A percentile compares a stretch with the other conserved stretches of the same genome.
phyloP scores from a whole-genome alignment of 2,797 vertebrate species.

The Chrysocyon brachyurus region DNA sequence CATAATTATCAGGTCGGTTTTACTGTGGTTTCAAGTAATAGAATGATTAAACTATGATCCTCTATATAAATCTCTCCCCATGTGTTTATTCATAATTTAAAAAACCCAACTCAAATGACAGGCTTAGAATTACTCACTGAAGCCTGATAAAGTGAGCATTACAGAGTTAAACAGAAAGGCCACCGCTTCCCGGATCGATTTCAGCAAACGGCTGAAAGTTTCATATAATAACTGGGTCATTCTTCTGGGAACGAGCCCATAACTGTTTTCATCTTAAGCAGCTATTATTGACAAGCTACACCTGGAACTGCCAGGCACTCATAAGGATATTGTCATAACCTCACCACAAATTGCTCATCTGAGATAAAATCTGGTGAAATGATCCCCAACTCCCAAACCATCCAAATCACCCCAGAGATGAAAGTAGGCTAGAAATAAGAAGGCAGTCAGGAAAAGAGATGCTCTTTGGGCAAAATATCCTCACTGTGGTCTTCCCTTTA shows the following conservation, averaged over 20 bases:
- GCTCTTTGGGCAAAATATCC: not conserved
- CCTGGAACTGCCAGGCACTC: not conserved
- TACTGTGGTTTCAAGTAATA: not conserved
- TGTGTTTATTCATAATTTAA: not conserved
- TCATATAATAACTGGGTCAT: not conserved
- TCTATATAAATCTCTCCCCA: not conserved
- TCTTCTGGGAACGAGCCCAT: not conserved
- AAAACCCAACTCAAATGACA: not conserved
- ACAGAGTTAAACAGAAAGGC: not conserved
- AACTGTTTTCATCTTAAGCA: not conserved
- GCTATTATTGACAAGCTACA: not conserved
- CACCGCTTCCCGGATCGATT: not conserved
- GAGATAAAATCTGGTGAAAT: not conserved
- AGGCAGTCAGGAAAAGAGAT: not conserved
- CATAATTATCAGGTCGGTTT: not conserved
- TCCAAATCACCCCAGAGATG: not conserved
- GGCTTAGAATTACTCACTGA: not conserved
- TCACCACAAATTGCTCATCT: slow-evolving; percentile 2
- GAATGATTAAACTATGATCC: not conserved
- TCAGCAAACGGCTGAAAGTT: not conserved
- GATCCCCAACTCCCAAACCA: slow-evolving; percentile 4
- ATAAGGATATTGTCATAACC: not conserved
- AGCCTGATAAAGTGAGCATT: not conserved
- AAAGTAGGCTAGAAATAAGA: not conserved
- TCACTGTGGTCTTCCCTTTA: not conserved